These are phyloP conservation scores for Scaptomyza pallida DNA, from an alignment of 1,140 invertebrate genomes.

Conservation along the genomic window DNA sequence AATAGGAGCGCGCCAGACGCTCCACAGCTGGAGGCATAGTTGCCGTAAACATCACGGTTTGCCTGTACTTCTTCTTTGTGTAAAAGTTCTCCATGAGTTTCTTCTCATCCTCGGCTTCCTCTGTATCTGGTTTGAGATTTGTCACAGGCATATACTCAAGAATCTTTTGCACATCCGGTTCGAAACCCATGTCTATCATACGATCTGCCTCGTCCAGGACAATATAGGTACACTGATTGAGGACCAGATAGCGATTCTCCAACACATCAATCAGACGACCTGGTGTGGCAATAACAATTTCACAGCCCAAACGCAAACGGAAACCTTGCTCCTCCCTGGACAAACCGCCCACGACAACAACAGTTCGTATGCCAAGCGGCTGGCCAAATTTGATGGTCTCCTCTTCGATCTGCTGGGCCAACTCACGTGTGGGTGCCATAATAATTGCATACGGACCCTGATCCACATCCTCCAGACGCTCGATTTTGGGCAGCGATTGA, in stretches of 20 bases:
- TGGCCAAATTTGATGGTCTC: slow-evolving; percentile 99
- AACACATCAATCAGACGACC: slow-evolving; percentile 99
- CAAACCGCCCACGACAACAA: slow-evolving; percentile 98
- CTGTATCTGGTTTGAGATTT: slow-evolving; percentile 99
- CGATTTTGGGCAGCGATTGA: slow-evolving; percentile 97
- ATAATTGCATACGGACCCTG: slow-evolving; percentile 99
- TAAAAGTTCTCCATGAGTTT: slow-evolving; percentile 97
- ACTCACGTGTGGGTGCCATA: slow-evolving; percentile 98
- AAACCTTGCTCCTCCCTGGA: slow-evolving; percentile 99
- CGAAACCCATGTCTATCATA: slow-evolving; percentile 99
- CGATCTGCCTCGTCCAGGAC: slow-evolving; percentile 98
- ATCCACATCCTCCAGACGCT: slow-evolving; percentile 94
- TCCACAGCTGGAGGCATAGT: slow-evolving; percentile 99
- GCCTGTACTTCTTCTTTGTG: slow-evolving; percentile 98
- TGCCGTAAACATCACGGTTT: slow-evolving; percentile 99
- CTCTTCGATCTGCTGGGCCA: slow-evolving; percentile 99
- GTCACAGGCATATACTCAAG: slow-evolving; percentile 99
- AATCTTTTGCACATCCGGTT: slow-evolving; percentile 99
- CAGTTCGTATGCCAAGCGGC: slow-evolving; percentile 96
- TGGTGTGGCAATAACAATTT: slow-evolving; percentile 99
- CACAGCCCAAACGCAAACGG: slow-evolving; percentile 97
- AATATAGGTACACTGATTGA: slow-evolving; percentile 97
- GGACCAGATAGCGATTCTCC: slow-evolving; percentile 98
- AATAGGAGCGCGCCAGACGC: slow-evolving; percentile 96
- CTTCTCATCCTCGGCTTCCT: slow-evolving; percentile 98